Evolutionary conservation across 2,888 invertebrate genomes (phyloP), one percentile per base, ranked within the genome.

Genomic region (Plagiodera versicolora): DNA sequence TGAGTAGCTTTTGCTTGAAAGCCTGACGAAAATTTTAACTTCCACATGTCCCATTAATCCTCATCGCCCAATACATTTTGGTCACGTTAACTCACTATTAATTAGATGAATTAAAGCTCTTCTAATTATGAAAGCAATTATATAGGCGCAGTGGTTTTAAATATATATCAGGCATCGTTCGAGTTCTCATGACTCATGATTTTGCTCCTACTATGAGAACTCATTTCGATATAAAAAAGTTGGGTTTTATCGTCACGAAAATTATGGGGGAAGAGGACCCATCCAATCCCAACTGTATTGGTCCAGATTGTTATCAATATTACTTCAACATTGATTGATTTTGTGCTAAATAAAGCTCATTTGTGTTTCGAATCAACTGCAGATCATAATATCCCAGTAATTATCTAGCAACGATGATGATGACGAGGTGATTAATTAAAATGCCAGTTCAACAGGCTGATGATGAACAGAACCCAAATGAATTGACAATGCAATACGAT

Each of bases 21-120:
- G n/a, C n/a, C n/a, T n/a, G n/a, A n/a, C n/a, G n/a, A n/a, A n/a
- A n/a, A n/a, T n/a, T n/a, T n/a, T n/a, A n/a, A n/a, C n/a, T n/a
- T n/a, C n/a, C n/a, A n/a, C n/a, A n/a, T n/a, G n/a, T n/a, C n/a
- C n/a, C n/a, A n/a, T n/a, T n/a, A n/a, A n/a, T n/a, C n/a, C n/a
- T n/a, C n/a, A 39, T 14, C 14, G 14, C 14, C 14, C 39, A 14
- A 39, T 39, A n/a, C 39, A 39, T 39, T 39, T 14, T 39, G 39
- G 39, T 14, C 39, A 39, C 14, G 44, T 39, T 16, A 24, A 14
- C 44, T 53, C 44, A 39, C 44, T 39, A 53, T 53, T 44, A 53
- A 53, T 53, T 53, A 53, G 44, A 53, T 53, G 20, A 44, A 53
- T 53, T 45, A 53, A 44, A 24, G 44, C 53, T 44, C 53, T 53